A percentile compares a stretch with the other conserved stretches of the same genome.
Conservation (phyloP, 2,113 vertebrate genomes). For the Dendropsophus ebraccatus region DNA sequence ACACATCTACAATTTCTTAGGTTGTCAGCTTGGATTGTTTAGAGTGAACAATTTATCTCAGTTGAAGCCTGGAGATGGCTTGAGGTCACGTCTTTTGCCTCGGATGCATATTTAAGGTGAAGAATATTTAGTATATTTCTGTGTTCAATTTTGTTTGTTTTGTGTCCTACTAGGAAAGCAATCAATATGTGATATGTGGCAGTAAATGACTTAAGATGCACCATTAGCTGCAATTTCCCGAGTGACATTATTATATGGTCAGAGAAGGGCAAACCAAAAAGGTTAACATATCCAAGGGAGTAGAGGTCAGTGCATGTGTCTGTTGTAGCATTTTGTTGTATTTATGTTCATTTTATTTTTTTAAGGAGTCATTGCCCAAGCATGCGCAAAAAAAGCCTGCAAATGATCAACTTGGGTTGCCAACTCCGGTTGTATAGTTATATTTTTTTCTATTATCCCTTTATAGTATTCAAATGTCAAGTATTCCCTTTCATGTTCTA, state of each 20-base stretch:
- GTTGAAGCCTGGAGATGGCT: slow-evolving; percentile 38
- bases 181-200: slow-evolving; percentile 57
- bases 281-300: slow-evolving; percentile 30
- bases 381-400: neutral
- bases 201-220: slow-evolving; percentile 58
- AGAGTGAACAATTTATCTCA: slow-evolving; percentile 23
- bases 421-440: neutral
- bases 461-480: slow-evolving; percentile 13
- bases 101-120: slow-evolving; percentile 48
- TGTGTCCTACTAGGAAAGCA: slow-evolving; percentile 43
- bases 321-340: neutral
- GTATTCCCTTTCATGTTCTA: neutral
- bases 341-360: slow-evolving; percentile 34
- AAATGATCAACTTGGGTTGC: slow-evolving; percentile 5
- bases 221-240: slow-evolving; percentile 55
- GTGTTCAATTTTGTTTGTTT: slow-evolving; percentile 39
- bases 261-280: slow-evolving; percentile 44
- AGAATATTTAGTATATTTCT: slow-evolving; percentile 54
- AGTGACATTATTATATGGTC: slow-evolving; percentile 56
- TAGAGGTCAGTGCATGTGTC: slow-evolving; percentile 35
- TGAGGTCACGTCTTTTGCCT: slow-evolving; percentile 44
- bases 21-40: slow-evolving; percentile 38
- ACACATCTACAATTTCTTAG: slow-evolving; percentile 15
- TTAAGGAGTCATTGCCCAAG: slow-evolving; percentile 4
- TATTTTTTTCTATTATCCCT: neutral